A percentile compares a stretch with the other conserved stretches of the same genome.
Evolutionary conservation across 2,888 invertebrate species (phyloP).

Genomic region (Scrobipalpa costella): DNA sequence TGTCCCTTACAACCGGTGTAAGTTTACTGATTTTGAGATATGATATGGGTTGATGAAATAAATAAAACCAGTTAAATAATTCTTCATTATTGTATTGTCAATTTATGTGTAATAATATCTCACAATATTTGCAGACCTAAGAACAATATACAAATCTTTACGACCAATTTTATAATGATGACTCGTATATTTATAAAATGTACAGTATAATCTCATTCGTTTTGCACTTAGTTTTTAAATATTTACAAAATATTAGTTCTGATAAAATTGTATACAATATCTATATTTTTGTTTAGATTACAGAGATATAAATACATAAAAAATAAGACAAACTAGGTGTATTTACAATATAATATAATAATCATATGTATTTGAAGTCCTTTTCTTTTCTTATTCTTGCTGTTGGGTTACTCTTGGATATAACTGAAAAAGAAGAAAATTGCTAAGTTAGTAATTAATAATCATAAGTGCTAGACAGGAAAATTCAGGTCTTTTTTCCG

Average conservation of each 20-base stretch:
- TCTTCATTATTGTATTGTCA: constrained; percentile 77
- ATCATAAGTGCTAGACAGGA: no score
- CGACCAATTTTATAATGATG: constrained; percentile 71
- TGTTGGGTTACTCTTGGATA: constrained; percentile 84
- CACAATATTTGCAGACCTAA: constrained; percentile 78
- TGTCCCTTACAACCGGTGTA: no score
- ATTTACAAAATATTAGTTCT: constrained; percentile 81
- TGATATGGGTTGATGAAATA: constrained; percentile 31
- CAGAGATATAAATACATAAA: constrained; percentile 78
- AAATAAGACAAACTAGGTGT: constrained; percentile 72
- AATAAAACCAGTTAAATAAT: constrained; percentile 32
- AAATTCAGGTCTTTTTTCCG: no score
- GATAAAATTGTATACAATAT: constrained; percentile 79
- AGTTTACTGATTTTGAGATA: neutral
- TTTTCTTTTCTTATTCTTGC: constrained; percentile 63
- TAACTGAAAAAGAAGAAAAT: constrained; percentile 71
- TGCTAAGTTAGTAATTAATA: constrained; percentile 24
- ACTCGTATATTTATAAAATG: constrained; percentile 73
- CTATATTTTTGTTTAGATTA: constrained; percentile 68
- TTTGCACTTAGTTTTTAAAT: constrained; percentile 73
- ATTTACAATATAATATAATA: constrained; percentile 61
- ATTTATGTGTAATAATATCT: constrained; percentile 77
- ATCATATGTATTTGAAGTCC: constrained; percentile 39
- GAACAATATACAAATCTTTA: constrained; percentile 73
- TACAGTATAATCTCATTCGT: constrained; percentile 81